These are phyloP conservation scores for Dryococelus australis DNA, from an alignment of 2,888 invertebrate genomes.

Conservation along the genomic window DNA sequence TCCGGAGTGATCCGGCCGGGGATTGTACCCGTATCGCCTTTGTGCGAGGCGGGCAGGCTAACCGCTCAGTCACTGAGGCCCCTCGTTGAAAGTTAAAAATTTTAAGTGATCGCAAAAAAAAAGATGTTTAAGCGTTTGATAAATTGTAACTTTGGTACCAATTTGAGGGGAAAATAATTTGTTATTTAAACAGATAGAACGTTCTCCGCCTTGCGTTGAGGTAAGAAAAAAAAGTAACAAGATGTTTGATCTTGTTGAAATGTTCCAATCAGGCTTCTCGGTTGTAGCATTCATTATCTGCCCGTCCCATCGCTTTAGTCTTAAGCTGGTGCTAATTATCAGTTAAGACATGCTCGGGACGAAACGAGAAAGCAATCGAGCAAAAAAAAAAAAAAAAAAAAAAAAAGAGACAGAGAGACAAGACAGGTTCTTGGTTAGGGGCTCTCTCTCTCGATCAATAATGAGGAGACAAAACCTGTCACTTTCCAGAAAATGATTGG, in stretches of 20 bases:
- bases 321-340: conserved; percentile 16
- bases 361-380: neutral
- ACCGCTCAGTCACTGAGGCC: too few species aligned
- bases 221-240: neutral
- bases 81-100: too few species aligned
- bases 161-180: neutral
- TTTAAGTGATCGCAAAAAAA: too few species aligned
- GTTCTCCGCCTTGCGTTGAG: neutral
- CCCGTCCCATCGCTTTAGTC: neutral
- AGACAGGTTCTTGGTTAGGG: neutral
- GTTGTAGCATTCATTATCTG: neutral
- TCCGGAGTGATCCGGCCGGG: too few species aligned
- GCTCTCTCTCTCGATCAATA: conserved; percentile 6
- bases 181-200: neutral
- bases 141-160: neutral
- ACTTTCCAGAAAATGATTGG: conserved; percentile 23
- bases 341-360: neutral
- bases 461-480: conserved; percentile 24
- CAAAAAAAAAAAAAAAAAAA: too few species aligned
- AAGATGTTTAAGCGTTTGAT: neutral
- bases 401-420: too few species aligned
- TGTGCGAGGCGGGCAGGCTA: too few species aligned
- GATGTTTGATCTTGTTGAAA: conserved; percentile 11
- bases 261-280: conserved; percentile 9
- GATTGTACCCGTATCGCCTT: too few species aligned